phyloP scores from a whole-genome alignment of 2,888 invertebrate genomes.

The Pyrrhosoma nymphula region DNA sequence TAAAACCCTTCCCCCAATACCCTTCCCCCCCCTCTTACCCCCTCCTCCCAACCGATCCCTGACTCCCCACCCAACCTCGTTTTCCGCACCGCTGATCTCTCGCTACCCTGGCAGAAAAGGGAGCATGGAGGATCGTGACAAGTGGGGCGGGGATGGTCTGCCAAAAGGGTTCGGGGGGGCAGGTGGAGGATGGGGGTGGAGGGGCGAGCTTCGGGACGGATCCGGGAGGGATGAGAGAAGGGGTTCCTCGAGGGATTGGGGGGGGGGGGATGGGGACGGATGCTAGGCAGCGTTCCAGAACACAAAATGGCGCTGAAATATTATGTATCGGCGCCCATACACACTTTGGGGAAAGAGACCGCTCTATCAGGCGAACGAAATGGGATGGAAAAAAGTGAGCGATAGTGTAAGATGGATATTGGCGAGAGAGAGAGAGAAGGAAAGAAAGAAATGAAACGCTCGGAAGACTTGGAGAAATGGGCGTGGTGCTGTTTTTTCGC shows the following conservation, averaged over 20 bases:
- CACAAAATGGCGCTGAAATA: not conserved
- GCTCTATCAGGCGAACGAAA: not conserved
- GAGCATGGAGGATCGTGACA: slow-evolving; percentile 59
- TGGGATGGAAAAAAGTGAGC: not conserved
- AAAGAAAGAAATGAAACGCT: slow-evolving; percentile 36
- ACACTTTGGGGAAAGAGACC: not conserved
- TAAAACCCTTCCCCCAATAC: no score
- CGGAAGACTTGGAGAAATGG: not conserved
- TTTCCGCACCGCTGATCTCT: slow-evolving; percentile 51
- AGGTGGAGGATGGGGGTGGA: not conserved
- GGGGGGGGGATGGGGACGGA: not conserved
- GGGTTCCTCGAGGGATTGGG: not conserved
- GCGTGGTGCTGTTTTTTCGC: slow-evolving; percentile 12
- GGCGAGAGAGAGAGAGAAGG: not conserved
- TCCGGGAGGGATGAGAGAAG: not conserved
- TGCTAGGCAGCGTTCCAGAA: not conserved
- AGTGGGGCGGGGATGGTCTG: slow-evolving; percentile 48
- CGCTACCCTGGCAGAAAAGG: not conserved
- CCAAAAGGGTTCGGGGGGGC: not conserved
- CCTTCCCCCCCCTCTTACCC: not conserved
- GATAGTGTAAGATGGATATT: not conserved
- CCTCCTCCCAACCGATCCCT: not conserved
- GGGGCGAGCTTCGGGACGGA: not conserved
- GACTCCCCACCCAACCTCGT: slow-evolving; percentile 44
- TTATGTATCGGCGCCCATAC: not conserved